Percentiles rank a stretch among this genome's conserved stretches.
Evolutionary conservation across 2,797 vertebrate species (phyloP).

Genomic region (Poecilia gillii): DNA sequence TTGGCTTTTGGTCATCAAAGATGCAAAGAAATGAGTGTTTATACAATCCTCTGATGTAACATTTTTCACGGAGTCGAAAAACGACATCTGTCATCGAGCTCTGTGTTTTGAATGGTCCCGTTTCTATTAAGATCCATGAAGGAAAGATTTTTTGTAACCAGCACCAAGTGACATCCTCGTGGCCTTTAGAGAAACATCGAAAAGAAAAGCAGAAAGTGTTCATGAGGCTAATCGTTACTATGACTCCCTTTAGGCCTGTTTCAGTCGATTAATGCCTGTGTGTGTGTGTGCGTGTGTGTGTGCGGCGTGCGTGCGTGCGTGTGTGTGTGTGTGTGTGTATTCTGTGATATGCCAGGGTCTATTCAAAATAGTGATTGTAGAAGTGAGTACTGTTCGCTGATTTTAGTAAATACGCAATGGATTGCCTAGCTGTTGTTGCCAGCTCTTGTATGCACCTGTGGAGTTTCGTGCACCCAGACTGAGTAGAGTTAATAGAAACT

Average conservation of each 20-base stretch:
- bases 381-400: slow-evolving; percentile 52
- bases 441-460: slow-evolving; percentile 72
- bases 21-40: slow-evolving; percentile 27
- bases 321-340: slow-evolving; percentile 54
- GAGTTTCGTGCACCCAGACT: slow-evolving; percentile 60
- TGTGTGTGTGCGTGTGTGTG: slow-evolving; percentile 62
- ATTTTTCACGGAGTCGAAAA: slow-evolving; percentile 11
- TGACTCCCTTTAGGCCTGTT: slow-evolving; percentile 35
- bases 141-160: slow-evolving; percentile 53
- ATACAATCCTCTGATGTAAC: slow-evolving; percentile 29
- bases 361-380: slow-evolving; percentile 72
- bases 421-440: slow-evolving; percentile 61
- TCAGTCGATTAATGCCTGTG: slow-evolving; percentile 59
- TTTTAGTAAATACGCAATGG: slow-evolving; percentile 39
- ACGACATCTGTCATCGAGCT: slow-evolving; percentile 5
- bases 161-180: slow-evolving; percentile 66
- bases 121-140: slow-evolving; percentile 27
- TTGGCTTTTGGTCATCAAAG: slow-evolving; percentile 42
- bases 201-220: slow-evolving; percentile 18
- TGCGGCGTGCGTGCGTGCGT: slow-evolving; percentile 31
- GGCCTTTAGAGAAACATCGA: slow-evolving; percentile 56
- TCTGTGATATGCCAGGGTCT: slow-evolving; percentile 70
- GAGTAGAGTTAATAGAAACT: slow-evolving; percentile 52
- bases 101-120: slow-evolving; percentile 29
- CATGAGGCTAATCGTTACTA: slow-evolving; percentile 53